Conservation (phyloP, 2,888 invertebrate species). For the Epistrophe eligans region DNA sequence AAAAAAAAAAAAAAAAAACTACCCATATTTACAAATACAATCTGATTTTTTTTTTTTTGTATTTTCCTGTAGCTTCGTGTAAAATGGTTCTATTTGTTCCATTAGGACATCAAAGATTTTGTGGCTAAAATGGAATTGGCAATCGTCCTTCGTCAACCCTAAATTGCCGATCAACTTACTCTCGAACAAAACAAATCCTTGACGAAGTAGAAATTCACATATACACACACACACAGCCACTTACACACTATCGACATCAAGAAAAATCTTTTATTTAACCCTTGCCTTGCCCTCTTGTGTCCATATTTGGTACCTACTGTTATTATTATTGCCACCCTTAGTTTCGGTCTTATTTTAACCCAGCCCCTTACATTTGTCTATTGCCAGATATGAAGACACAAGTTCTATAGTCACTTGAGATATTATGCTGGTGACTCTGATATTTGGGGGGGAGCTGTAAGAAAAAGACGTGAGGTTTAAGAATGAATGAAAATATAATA, state of each 20-base stretch:
- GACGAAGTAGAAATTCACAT: constrained; percentile 24
- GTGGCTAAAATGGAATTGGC: constrained; percentile 71
- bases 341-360: constrained; percentile 3
- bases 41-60: neutral
- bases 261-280: constrained; percentile 67
- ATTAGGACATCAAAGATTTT: constrained; percentile 71
- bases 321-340: constrained; percentile 32
- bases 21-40: constrained; percentile 15
- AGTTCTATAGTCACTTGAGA: constrained; percentile 19
- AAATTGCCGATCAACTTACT: constrained; percentile 52
- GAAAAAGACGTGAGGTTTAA: constrained; percentile 1
- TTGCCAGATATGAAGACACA: constrained; percentile 16
- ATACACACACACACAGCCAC: constrained; percentile 22
- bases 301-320: neutral
- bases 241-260: neutral
- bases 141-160: constrained; percentile 59
- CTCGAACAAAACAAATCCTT: constrained; percentile 48
- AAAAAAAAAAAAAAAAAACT: neutral
- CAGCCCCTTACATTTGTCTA: neutral
- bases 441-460: neutral
- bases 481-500: neutral
- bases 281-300: constrained; percentile 63
- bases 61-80: constrained; percentile 56
- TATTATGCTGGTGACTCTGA: constrained; percentile 25
- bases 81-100: constrained; percentile 75